These are phyloP conservation scores for Craseonycteris thonglongyai DNA, from an alignment of 2,113 vertebrate genomes.

Conservation along the genomic window DNA sequence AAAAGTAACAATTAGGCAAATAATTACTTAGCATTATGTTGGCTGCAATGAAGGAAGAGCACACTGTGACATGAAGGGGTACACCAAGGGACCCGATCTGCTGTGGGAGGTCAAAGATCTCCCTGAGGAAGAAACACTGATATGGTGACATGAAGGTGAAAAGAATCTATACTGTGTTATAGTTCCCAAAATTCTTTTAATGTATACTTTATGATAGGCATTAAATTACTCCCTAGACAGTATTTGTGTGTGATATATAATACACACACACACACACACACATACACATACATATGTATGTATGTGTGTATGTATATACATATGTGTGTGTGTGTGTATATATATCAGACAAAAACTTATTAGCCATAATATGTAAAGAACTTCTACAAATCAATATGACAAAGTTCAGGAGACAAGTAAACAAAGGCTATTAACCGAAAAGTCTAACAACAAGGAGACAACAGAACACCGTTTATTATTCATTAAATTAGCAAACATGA, in stretches of 20 bases:
- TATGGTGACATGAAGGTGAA: not conserved
- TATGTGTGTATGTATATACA: too few species aligned
- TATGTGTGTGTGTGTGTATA: too few species aligned
- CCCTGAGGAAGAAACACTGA: not conserved
- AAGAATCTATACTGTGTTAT: not conserved
- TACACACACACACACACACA: not conserved
- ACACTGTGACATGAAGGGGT: not conserved
- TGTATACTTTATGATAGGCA: not conserved
- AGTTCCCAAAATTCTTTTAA: not conserved
- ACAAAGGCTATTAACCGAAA: not conserved
- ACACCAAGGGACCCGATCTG: not conserved
- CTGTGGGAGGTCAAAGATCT: not conserved
- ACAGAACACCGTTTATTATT: not conserved
- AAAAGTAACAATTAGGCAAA: not conserved
- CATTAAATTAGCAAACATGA: not conserved
- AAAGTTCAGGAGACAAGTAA: not conserved
- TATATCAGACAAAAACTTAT: not conserved
- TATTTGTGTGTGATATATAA: not conserved
- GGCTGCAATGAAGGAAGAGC: not conserved
- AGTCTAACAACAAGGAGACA: not conserved
- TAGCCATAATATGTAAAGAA: not conserved
- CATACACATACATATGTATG: not conserved
- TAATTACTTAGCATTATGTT: not conserved
- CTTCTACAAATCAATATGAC: not conserved
- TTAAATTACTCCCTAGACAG: not conserved